A percentile compares a stretch with the other conserved stretches of the same genome.
These are phyloP conservation scores for Rhagium mordax DNA, from an alignment of 2,888 invertebrate genomes.

Conservation along the genomic window DNA sequence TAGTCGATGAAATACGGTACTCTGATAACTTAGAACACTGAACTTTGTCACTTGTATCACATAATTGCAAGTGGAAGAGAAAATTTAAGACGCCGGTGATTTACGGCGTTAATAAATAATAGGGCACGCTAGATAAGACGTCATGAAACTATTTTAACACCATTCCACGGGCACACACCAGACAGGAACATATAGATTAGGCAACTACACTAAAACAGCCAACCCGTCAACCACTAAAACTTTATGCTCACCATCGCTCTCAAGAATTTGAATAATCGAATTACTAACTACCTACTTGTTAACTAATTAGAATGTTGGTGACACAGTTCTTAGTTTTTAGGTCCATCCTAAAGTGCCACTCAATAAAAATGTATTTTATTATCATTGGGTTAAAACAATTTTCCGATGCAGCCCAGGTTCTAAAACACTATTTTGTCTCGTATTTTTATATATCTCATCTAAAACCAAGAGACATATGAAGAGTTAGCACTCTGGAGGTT, in stretches of 20 bases:
- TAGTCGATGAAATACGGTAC: background rate
- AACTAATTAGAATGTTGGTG: too few relatives aligned
- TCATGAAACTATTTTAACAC: conserved; percentile 33
- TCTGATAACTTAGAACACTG: conserved; percentile 3
- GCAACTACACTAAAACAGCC: background rate
- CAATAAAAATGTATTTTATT: too few relatives aligned
- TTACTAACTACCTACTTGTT: too few relatives aligned
- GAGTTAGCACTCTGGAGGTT: too few relatives aligned
- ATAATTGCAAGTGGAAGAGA: conserved; percentile 17
- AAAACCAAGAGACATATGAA: too few relatives aligned
- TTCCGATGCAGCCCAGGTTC: too few relatives aligned
- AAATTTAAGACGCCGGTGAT: conserved; percentile 25
- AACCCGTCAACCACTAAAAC: background rate
- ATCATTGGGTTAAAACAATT: too few relatives aligned
- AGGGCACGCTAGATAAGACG: conserved; percentile 31
- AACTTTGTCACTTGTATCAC: conserved; percentile 13
- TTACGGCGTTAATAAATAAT: conserved; percentile 29
- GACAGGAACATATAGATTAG: conserved; percentile 15
- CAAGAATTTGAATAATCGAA: conserved; percentile 11
- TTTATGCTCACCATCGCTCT: background rate
- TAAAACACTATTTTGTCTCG: too few relatives aligned
- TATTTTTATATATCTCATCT: too few relatives aligned
- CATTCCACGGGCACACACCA: background rate
- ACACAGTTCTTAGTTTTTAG: too few relatives aligned
- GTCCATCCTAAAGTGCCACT: too few relatives aligned